Base-by-base conservation (phyloP, 2,113 vertebrate genomes). In the Cyprinodon variegatus region DNA sequence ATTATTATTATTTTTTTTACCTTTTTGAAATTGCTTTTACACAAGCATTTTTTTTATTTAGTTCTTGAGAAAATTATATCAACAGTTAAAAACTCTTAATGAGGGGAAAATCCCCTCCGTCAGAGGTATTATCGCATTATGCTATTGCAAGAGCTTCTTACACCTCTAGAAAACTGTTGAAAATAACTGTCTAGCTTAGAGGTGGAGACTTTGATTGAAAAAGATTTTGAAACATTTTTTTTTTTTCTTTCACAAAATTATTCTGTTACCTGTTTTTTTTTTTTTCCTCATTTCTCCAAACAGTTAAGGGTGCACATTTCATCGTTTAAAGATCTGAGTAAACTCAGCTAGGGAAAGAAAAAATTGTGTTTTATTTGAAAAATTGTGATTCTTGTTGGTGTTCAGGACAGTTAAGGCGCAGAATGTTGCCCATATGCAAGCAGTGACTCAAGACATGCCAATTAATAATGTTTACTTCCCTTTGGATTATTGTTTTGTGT, bases 401-500 rank as follows among this genome's bases (percentile, higher is more conserved):
- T 45, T 48, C 70, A 61, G 62, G 73, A 39, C 1, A 64, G 17
- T n/a, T 15, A 1, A 29, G 59, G 13, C 40, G 65, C 4, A 1
- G 10, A 3, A 13, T 36, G 71, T 5, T 62, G 70, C 7, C 82
- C 53, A 68, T 80, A 60, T 72, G 64, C 29, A 7, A 69, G 71
- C 79, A 37, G 74, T 22, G 2, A 36, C 17, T 22, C 37, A 72
- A 81, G 7, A 37, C 67, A 61, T 74, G 60, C 61, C 53, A 15
- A 14, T 45, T 69, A 66, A 40, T 46, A 15, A 40, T 22, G 70
- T 65, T 62, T 74, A 70, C 79, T 70, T 78, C 73, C 50, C 43
- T 36, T 64, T 68, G 6, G 74, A 83, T 84, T 80, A 69, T 81
- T 77, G 69, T 78, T 86, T 82, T 74, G 73, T 78, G 12, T 84